Conservation (phyloP, 2,113 vertebrate genomes). For the Cryptoleucopteryx plumbea region DNA sequence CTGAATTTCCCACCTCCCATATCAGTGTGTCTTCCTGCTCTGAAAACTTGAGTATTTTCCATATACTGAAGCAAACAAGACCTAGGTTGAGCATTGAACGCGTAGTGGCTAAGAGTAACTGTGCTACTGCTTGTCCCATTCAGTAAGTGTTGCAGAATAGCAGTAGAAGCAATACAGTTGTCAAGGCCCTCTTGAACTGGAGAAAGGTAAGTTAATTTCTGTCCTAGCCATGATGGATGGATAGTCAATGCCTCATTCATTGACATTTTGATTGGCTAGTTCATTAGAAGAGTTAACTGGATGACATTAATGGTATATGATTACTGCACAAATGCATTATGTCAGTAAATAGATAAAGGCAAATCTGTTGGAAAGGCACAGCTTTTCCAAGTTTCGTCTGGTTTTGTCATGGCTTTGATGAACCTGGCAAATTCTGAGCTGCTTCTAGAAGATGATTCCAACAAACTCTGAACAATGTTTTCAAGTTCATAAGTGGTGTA, state of each 20-base stretch:
- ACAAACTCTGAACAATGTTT: neutral
- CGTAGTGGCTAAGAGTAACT: accelerated
- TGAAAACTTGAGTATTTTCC: neutral
- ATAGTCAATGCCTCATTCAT: accelerated
- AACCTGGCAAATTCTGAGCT: neutral
- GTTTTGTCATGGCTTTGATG: neutral
- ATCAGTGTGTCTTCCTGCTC: neutral
- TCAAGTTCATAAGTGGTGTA: neutral
- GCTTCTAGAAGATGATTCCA: neutral
- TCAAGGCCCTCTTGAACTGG: neutral
- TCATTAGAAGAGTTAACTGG: neutral
- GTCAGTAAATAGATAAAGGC: neutral
- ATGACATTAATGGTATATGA: neutral
- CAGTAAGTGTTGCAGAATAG: neutral
- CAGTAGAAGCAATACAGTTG: neutral
- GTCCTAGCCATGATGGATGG: neutral
- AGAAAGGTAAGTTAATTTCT: neutral
- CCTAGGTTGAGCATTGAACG: accelerated
- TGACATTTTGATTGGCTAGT: neutral
- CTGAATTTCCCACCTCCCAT: neutral
- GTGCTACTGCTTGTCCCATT: neutral
- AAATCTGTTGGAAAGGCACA: neutral
- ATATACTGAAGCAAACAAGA: neutral
- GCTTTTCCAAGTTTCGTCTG: neutral
- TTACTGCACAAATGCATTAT: neutral